These are phyloP conservation scores for Platycnemis pennipes DNA, from an alignment of 2,888 invertebrate species.

Conservation along the genomic window DNA sequence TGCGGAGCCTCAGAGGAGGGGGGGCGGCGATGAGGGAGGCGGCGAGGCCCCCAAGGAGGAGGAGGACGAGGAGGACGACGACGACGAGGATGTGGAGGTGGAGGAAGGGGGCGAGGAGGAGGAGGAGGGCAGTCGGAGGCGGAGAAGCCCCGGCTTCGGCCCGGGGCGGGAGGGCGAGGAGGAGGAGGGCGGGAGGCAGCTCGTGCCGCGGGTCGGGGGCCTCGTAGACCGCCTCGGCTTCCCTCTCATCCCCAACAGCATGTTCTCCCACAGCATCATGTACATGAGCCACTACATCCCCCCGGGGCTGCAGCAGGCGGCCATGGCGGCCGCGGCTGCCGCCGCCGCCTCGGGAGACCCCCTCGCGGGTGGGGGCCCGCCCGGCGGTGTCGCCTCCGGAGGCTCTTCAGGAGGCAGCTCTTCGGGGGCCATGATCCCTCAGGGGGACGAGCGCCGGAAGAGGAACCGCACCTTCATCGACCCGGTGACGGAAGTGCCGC, in stretches of 20 bases:
- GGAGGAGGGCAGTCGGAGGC: constrained; percentile 75
- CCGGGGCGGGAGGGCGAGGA: not conserved
- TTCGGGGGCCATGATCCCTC: not conserved
- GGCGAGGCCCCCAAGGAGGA: not conserved
- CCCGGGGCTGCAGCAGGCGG: constrained; percentile 79
- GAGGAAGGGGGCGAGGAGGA: constrained; percentile 78
- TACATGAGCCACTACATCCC: constrained; percentile 95
- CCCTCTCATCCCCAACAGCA: constrained; percentile 91
- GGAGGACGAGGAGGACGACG: constrained; percentile 80
- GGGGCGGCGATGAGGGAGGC: not conserved
- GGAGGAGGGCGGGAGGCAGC: constrained; percentile 55
- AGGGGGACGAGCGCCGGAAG: constrained; percentile 90
- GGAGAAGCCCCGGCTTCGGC: constrained; percentile 72
- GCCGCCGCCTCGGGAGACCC: constrained; percentile 70
- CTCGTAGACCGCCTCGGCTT: constrained; percentile 78
- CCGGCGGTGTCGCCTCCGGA: constrained; percentile 68
- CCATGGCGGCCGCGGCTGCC: constrained; percentile 80
- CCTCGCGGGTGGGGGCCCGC: constrained; percentile 62
- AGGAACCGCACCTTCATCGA: constrained; percentile 99
- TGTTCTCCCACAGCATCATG: constrained; percentile 95
- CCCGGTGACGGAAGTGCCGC: constrained; percentile 98
- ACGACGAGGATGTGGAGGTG: constrained; percentile 81
- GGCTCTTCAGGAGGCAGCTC: constrained; percentile 70
- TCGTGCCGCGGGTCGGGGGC: constrained; percentile 68
- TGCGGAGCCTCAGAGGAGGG: constrained; percentile 45